Evolutionary conservation across 2,797 vertebrate species (phyloP).

Genomic region (Neoniphon sammara): DNA sequence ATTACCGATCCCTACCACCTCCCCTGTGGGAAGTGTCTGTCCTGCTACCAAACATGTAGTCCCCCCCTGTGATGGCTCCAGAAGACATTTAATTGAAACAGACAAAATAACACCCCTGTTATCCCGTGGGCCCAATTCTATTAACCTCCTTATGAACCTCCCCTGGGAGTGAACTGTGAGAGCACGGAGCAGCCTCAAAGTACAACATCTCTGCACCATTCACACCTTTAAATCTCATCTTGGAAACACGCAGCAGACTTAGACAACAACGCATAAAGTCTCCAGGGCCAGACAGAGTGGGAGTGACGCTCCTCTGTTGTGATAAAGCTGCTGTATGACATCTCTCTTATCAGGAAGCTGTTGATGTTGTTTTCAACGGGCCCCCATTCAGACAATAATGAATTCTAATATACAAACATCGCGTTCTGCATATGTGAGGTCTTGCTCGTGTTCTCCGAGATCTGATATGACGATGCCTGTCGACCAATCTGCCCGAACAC

Average conservation of each 20-base stretch:
- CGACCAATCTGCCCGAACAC: slow-evolving; percentile 54
- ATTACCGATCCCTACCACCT: slow-evolving; percentile 48
- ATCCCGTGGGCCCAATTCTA: slow-evolving; percentile 76
- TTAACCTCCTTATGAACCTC: slow-evolving; percentile 70
- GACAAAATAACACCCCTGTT: slow-evolving; percentile 80
- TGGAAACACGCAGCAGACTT: slow-evolving; percentile 33
- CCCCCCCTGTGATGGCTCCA: slow-evolving; percentile 51
- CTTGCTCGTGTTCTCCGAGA: slow-evolving; percentile 53
- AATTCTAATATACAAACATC: slow-evolving; percentile 62
- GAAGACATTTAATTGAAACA: slow-evolving; percentile 79
- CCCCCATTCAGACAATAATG: slow-evolving; percentile 51
- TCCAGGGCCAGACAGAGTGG: slow-evolving; percentile 10
- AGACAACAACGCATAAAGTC: slow-evolving; percentile 12
- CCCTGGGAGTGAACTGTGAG: slow-evolving; percentile 54
- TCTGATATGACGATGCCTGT: slow-evolving; percentile 52
- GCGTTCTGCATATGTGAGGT: slow-evolving; percentile 38
- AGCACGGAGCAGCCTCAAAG: slow-evolving; percentile 8
- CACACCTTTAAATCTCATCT: slow-evolving; percentile 61
- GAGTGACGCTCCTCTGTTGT: slow-evolving; percentile 28
- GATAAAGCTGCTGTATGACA: slow-evolving; percentile 41
- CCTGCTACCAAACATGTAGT: slow-evolving; percentile 60
- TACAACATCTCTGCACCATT: slow-evolving; percentile 45
- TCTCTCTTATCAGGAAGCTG: slow-evolving; percentile 44
- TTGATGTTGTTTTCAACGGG: slow-evolving; percentile 52
- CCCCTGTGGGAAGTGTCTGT: slow-evolving; percentile 63